phyloP scores from a whole-genome alignment of 2,113 vertebrate genomes.

The Cisticola juncidis region DNA sequence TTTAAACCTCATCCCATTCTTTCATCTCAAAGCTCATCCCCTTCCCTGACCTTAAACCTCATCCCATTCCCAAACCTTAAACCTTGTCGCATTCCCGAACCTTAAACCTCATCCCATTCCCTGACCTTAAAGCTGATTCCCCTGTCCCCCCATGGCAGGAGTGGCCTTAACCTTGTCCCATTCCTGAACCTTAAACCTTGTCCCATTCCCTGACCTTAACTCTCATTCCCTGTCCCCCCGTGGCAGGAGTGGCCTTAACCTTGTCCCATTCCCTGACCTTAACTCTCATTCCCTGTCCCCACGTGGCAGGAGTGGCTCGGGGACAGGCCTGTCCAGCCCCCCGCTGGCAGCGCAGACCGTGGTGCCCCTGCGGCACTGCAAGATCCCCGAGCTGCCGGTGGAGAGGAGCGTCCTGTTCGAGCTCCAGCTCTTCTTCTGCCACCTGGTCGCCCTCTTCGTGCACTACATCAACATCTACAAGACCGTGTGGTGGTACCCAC shows the following conservation, averaged over 20 bases:
- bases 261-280: rapidly evolving
- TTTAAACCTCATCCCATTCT: neutral
- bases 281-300: neutral
- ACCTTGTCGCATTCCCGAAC: too few relatives aligned
- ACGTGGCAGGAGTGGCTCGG: constrained; percentile 85
- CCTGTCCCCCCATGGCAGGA: too few relatives aligned
- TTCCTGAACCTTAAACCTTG: rapidly evolving
- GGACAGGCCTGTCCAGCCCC: constrained; percentile 91
- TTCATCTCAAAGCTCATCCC: rapidly evolving
- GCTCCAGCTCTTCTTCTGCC: constrained; percentile 95
- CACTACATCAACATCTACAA: constrained; percentile 99
- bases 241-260: constrained; percentile 81
- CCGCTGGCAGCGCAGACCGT: constrained; percentile 92
- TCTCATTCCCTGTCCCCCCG: neutral
- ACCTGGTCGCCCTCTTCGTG: constrained; percentile 93
- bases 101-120: neutral
- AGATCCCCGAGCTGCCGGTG: constrained; percentile 92
- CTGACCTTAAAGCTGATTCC: too few relatives aligned
- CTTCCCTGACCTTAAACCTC: rapidly evolving
- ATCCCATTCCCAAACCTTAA: rapidly evolving
- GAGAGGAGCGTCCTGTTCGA: constrained; percentile 92
- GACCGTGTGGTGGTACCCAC: constrained; percentile 98
- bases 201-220: rapidly evolving
- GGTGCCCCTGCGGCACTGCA: constrained; percentile 92
- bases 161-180: too few relatives aligned